Evolutionary conservation across 1,140 invertebrate genomes (phyloP).

Genomic region (Procambarus virginalis): DNA sequence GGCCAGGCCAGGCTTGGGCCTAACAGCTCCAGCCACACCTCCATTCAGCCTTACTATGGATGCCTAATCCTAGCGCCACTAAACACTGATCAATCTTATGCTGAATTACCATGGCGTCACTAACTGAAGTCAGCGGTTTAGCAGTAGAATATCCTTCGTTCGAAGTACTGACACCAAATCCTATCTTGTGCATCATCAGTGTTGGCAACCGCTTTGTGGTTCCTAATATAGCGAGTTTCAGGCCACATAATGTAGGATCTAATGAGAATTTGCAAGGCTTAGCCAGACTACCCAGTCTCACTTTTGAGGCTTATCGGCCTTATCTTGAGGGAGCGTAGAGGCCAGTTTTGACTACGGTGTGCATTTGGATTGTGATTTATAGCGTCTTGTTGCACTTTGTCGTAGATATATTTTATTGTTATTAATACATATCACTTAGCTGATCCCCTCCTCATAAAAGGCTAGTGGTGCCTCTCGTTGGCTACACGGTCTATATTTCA

Average conservation of each 20-base stretch:
- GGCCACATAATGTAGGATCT: background rate
- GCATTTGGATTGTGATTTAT: background rate
- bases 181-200: no score
- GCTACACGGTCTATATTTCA: no score
- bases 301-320: background rate
- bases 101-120: no score
- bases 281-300: background rate
- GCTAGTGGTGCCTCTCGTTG: no score
- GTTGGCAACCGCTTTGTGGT: background rate
- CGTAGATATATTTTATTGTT: background rate
- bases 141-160: no score
- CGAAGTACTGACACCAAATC: no score
- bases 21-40: no score
- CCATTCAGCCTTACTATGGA: no score
- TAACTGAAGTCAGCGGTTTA: no score
- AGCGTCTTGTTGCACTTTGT: background rate
- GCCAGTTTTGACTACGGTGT: background rate
- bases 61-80: no score
- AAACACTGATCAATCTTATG: no score
- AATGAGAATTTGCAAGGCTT: slow-evolving; percentile 11
- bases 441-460: background rate
- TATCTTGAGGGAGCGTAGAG: background rate
- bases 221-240: background rate
- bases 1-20: no score
- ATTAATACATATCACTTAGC: background rate